Evolutionary conservation across 2,888 invertebrate species (phyloP), one percentile per base, ranked within the genome.

Genomic region (Ochropacha duplaris): DNA sequence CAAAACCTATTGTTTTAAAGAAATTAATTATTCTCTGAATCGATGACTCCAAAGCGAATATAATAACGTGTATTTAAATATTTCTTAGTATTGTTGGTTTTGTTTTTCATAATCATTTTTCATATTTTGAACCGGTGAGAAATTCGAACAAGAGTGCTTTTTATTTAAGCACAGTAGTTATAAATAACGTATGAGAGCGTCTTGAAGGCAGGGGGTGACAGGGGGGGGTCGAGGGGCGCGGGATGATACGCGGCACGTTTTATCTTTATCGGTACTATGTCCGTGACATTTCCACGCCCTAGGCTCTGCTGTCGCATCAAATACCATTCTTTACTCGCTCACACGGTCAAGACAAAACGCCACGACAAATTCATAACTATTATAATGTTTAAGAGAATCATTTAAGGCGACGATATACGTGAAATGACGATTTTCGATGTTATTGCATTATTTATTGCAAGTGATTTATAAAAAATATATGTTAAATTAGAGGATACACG

Each of bases 271-370:
- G 78, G 61, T 68, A 64, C 62, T 59, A 71, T 71, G 88, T 80
- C 89, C 89, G 64, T 89, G 89, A 89, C 88, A 90, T 89, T 88
- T 88, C 79, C 82, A 79, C 85, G 69, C 83, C 86, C 79, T 72
- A 65, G 72, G 71, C 74, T 59, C 62, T 49, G 59, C 55, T 62
- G 69, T 69, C 69, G 64, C 73, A 71, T 71, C 66, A 74, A 78
- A 75, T 73, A 69, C 65, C 72, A 56, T 69, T 68, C 62, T 74
- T 76, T 68, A 73, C 68, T 69, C 67, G 65, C 66, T 72, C 64
- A 68, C 64, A 61, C 54, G 50, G 57, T 65, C 51, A 54, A 31
- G 31, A 60, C 62, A 60, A 64, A 61, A 64, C 59, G 54, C 31
- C 58, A 58, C 4, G 14, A 16, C 4, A 9, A 44, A 44, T 44